Evolutionary conservation across 2,888 invertebrate genomes (phyloP).

Genomic region (Thymelicus acteon): DNA sequence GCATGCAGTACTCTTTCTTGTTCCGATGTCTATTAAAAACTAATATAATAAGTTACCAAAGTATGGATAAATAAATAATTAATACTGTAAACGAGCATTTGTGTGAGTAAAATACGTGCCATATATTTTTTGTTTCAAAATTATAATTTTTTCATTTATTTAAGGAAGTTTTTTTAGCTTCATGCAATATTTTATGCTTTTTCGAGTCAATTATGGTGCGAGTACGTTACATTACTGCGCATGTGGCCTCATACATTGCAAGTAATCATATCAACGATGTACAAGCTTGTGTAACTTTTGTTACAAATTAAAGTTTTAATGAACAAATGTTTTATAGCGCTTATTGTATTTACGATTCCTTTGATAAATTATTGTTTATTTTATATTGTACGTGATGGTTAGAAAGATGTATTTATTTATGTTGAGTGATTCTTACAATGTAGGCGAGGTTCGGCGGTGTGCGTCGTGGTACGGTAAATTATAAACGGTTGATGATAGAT

Average conservation of each 20-base stretch:
- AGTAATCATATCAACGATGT: constrained; percentile 44
- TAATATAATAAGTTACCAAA: constrained; percentile 52
- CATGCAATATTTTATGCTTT: constrained; percentile 54
- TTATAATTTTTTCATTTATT: constrained; percentile 39
- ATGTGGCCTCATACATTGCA: constrained; percentile 51
- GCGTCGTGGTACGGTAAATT: constrained; percentile 70
- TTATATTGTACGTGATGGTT: constrained; percentile 8
- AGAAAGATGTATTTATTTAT: constrained; percentile 22
- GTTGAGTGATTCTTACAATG: constrained; percentile 49
- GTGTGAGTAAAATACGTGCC: constrained; percentile 50
- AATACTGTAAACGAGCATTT: constrained; percentile 38
- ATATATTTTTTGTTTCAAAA: constrained; percentile 44
- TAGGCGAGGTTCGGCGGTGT: constrained; percentile 59
- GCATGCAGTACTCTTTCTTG: constrained; percentile 13
- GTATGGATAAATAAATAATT: constrained; percentile 44
- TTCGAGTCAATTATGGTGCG: constrained; percentile 82
- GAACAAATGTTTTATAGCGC: constrained; percentile 26
- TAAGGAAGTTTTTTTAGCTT: constrained; percentile 44
- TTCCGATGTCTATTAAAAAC: constrained; percentile 16
- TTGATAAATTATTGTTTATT: constrained; percentile 26
- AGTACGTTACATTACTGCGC: constrained; percentile 55
- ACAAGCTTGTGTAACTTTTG: constrained; percentile 25
- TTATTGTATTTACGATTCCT: constrained; percentile 23
- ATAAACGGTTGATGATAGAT: constrained; percentile 79
- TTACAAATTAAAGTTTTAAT: constrained; percentile 24